Percentiles rank a stretch among this genome's conserved stretches.
These are phyloP conservation scores for Leucania comma DNA, from an alignment of 2,888 invertebrate genomes.

Conservation along the genomic window DNA sequence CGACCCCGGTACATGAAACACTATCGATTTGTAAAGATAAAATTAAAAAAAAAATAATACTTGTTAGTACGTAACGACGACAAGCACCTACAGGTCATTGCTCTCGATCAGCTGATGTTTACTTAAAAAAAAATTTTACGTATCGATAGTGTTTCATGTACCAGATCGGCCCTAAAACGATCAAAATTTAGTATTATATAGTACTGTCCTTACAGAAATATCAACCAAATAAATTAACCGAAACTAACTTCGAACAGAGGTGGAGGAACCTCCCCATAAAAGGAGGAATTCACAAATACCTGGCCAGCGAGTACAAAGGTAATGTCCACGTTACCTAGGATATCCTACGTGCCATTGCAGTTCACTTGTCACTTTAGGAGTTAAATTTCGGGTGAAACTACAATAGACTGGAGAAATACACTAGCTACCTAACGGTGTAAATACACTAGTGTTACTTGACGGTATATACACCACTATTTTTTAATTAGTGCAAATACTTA, in stretches of 20 bases:
- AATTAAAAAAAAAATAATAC: too few species aligned
- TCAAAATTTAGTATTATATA: too few species aligned
- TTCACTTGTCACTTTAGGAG: background rate
- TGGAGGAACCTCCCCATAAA: background rate
- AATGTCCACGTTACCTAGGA: background rate
- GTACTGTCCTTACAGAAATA: too few species aligned
- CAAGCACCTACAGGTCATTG: too few species aligned
- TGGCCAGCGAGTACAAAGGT: background rate
- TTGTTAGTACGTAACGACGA: too few species aligned
- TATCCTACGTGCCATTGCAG: background rate
- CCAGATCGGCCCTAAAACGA: too few species aligned
- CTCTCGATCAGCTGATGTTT: too few species aligned
- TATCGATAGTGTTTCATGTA: too few species aligned
- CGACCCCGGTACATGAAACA: too few species aligned
- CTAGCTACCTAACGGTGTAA: background rate
- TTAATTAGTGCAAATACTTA: too few species aligned
- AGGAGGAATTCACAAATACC: slow-evolving; percentile 7
- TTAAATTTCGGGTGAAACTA: slow-evolving; percentile 8
- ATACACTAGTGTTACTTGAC: background rate
- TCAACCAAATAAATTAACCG: background rate
- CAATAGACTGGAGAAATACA: background rate
- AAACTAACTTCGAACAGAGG: background rate
- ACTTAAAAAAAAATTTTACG: too few species aligned
- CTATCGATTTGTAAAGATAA: too few species aligned
- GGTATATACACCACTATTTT: background rate